Evolutionary conservation across 2,888 invertebrate genomes (phyloP).

Genomic region (Drosophila formosana): DNA sequence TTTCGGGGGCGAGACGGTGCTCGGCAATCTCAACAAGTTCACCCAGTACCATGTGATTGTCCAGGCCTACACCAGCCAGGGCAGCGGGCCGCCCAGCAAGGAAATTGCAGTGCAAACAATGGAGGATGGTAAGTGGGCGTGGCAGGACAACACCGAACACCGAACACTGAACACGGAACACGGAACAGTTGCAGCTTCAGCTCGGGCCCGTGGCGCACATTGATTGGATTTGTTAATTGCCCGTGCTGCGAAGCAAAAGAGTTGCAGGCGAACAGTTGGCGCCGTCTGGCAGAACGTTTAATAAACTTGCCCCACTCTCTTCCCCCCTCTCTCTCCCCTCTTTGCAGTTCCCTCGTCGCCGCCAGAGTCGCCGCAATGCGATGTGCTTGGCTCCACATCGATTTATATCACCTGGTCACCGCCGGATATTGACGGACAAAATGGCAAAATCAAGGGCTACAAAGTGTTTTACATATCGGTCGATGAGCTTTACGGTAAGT

Average conservation of each 20-base stretch:
- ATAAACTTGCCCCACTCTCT: slow-evolving; percentile 41
- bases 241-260: slow-evolving; percentile 55
- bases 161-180: too few relatives aligned
- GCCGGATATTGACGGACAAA: slow-evolving; percentile 92
- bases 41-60: slow-evolving; percentile 93
- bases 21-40: slow-evolving; percentile 91
- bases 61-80: slow-evolving; percentile 94
- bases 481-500: slow-evolving; percentile 91
- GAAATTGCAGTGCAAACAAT: slow-evolving; percentile 92
- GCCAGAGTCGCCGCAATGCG: slow-evolving; percentile 93
- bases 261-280: slow-evolving; percentile 7
- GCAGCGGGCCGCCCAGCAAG: slow-evolving; percentile 93
- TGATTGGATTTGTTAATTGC: slow-evolving; percentile 81
- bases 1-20: slow-evolving; percentile 89
- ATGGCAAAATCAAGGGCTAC: slow-evolving; percentile 94
- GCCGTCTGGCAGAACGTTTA: slow-evolving; percentile 53
- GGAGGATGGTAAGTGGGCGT: slow-evolving; percentile 89
- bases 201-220: slow-evolving; percentile 45
- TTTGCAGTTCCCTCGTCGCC: slow-evolving; percentile 92
- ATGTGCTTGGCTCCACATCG: slow-evolving; percentile 93
- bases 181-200: not conserved
- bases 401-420: slow-evolving; percentile 94
- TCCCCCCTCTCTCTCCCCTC: not conserved
- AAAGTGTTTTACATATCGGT: slow-evolving; percentile 92
- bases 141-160: not conserved